These are phyloP conservation scores for Pseudomyrmex gracilis DNA, from an alignment of 1,140 invertebrate species.

Conservation along the genomic window DNA sequence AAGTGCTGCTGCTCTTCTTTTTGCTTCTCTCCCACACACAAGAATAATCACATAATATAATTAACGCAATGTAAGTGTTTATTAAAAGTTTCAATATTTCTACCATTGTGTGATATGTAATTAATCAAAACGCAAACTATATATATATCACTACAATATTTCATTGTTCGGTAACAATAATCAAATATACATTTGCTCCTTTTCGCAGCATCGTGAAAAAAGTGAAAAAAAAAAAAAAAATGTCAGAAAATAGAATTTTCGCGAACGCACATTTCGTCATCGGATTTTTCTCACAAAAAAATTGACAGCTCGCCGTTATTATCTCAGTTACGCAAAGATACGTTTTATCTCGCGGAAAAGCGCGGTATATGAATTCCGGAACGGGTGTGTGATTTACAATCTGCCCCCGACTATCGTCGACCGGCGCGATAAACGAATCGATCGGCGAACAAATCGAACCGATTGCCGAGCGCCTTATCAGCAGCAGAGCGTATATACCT, in stretches of 20 bases:
- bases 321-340: constrained; percentile 35
- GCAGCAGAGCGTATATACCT: too few relatives aligned
- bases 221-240: not conserved
- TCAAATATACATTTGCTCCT: too few relatives aligned
- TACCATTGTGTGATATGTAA: too few relatives aligned
- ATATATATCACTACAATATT: not conserved
- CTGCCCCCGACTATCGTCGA: not conserved
- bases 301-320: constrained; percentile 39
- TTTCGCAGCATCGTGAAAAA: not conserved
- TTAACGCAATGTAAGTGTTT: not conserved
- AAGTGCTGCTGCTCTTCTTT: too few relatives aligned
- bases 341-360: constrained; percentile 44
- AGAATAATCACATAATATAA: not conserved
- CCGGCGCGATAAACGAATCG: constrained; percentile 43
- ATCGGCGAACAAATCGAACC: constrained; percentile 27
- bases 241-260: not conserved
- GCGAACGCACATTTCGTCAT: not conserved
- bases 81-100: not conserved
- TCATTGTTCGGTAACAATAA: constrained; percentile 10
- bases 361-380: constrained; percentile 37
- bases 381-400: constrained; percentile 48
- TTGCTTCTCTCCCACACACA: not conserved
- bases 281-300: constrained; percentile 5
- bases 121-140: not conserved
- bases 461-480: constrained; percentile 39